These are phyloP conservation scores for Dryobotodes eremita DNA, from an alignment of 2,888 invertebrate species.

Conservation along the genomic window DNA sequence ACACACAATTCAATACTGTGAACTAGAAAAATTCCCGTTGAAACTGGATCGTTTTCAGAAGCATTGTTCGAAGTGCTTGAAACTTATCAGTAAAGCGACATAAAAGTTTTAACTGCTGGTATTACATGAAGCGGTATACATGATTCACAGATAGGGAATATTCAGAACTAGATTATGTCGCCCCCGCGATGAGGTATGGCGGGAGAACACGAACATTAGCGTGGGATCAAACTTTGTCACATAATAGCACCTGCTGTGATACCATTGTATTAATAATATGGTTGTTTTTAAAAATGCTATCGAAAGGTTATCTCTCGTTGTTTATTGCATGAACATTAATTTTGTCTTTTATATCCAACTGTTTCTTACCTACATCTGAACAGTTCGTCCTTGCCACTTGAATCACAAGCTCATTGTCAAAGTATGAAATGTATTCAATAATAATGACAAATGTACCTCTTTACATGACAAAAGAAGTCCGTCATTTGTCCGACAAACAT, in stretches of 20 bases:
- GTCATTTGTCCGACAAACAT: constrained; percentile 77
- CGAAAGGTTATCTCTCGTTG: constrained; percentile 75
- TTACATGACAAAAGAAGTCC: constrained; percentile 82
- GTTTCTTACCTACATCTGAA: constrained; percentile 53
- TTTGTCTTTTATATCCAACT: constrained; percentile 55
- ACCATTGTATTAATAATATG: constrained; percentile 46
- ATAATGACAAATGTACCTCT: constrained; percentile 80
- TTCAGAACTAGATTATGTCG: constrained; percentile 72
- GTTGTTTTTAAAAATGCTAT: constrained; percentile 64
- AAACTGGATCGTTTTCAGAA: background rate
- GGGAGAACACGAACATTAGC: constrained; percentile 74
- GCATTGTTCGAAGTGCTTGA: constrained; percentile 11
- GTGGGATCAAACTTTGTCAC: constrained; percentile 77
- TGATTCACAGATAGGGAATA: constrained; percentile 69
- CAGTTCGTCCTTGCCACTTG: constrained; percentile 70
- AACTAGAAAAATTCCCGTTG: background rate
- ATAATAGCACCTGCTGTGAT: constrained; percentile 75
- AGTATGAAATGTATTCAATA: constrained; percentile 74
- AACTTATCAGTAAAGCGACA: constrained; percentile 3
- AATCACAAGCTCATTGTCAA: constrained; percentile 72
- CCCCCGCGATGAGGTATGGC: constrained; percentile 73
- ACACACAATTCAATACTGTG: background rate
- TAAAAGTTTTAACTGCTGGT: background rate
- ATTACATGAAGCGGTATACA: constrained; percentile 29
- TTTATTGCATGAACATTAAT: constrained; percentile 57